Evolutionary conservation across 2,113 vertebrate genomes (phyloP).

Genomic region (Cryptotis parvus): DNA sequence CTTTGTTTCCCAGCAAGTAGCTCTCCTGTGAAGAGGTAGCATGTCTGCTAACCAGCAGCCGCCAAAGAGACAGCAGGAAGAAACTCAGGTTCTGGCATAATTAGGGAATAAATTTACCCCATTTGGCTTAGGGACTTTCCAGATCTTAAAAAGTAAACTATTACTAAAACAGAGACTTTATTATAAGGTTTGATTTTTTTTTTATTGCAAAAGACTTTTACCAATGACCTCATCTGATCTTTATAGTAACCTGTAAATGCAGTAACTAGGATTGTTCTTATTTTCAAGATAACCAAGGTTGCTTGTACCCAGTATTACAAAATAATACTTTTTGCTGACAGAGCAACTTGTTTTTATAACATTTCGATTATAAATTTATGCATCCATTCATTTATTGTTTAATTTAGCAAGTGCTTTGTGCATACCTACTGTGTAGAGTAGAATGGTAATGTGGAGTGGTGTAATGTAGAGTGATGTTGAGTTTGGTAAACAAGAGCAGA

Average conservation of each 20-base stretch:
- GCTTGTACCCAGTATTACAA: background rate
- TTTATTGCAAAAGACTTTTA: background rate
- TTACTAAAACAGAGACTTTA: conserved; percentile 18
- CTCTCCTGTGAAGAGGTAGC: background rate
- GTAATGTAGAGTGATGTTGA: no score
- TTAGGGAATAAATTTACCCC: conserved; percentile 62
- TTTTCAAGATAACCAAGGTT: conserved; percentile 2
- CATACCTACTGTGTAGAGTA: no score
- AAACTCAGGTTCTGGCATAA: conserved; percentile 36
- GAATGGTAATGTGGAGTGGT: no score
- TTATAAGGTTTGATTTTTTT: background rate
- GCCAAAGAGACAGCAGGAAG: conserved; percentile 36
- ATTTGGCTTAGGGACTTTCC: conserved; percentile 34
- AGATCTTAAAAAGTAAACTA: conserved; percentile 41
- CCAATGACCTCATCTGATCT: background rate
- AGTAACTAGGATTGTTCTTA: background rate
- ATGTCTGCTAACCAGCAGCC: conserved; percentile 23
- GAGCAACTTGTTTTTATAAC: background rate
- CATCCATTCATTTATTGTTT: background rate
- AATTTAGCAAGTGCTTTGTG: background rate
- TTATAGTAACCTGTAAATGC: background rate
- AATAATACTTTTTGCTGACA: background rate
- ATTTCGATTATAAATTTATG: background rate
- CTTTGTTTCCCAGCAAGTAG: conserved; percentile 31
- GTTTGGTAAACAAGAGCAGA: no score